These are phyloP conservation scores for Chrysaora quinquecirrha DNA, from an alignment of 30 jellyfish, hydroid and myxozoan genomes.

Conservation along the genomic window DNA sequence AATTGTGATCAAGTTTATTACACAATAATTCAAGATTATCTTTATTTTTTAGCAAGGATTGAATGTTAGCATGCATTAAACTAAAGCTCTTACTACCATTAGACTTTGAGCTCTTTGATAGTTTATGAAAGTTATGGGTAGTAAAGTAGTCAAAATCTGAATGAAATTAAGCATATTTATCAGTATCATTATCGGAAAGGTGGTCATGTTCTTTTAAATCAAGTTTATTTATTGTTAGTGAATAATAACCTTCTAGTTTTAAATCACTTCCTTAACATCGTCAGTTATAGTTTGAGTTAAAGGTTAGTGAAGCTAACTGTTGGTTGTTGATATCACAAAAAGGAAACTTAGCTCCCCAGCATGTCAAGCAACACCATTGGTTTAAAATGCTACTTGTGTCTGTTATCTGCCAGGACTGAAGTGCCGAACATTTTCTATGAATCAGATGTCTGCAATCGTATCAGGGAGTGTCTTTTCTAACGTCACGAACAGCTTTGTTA, in stretches of 20 bases:
- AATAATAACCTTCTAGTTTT: neutral
- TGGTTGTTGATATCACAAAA: neutral
- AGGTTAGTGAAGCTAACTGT: neutral
- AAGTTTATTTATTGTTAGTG: neutral
- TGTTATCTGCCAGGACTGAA: neutral
- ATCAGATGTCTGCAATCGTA: constrained; percentile 10
- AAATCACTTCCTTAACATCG: neutral
- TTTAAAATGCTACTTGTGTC: neutral
- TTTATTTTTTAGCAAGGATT: no score
- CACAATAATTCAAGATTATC: no score
- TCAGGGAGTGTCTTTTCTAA: neutral
- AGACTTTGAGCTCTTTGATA: no score
- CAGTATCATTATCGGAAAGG: neutral
- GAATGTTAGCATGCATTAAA: no score
- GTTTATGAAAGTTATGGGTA: no score
- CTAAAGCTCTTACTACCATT: no score
- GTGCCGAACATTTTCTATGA: neutral
- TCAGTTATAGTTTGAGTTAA: neutral
- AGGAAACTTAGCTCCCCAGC: neutral
- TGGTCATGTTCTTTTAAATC: neutral
- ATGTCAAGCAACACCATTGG: neutral
- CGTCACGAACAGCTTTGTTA: neutral
- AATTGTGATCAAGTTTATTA: no score
- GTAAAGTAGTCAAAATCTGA: neutral
- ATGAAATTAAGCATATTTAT: neutral